Evolutionary conservation across 2,888 invertebrate species (phyloP).

Genomic region (Nipponacmea schrenckii): DNA sequence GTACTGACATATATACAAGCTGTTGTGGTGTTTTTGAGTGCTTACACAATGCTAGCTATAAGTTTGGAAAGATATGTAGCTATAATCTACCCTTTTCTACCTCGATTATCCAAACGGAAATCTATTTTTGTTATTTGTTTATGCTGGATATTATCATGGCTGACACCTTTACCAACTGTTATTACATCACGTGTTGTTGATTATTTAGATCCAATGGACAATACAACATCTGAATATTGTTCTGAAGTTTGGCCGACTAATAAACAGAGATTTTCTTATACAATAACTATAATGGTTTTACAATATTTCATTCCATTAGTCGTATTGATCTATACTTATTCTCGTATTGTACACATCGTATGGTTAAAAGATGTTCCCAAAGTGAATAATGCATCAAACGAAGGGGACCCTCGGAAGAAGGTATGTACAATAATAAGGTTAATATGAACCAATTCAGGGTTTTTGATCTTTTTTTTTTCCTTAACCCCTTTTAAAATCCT

Average conservation of each 20-base stretch:
- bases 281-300: conserved; percentile 80
- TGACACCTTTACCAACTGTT: conserved; percentile 84
- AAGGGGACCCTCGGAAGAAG: conserved; percentile 27
- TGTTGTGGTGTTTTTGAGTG: conserved; percentile 75
- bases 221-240: conserved; percentile 27
- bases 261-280: conserved; percentile 71
- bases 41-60: conserved; percentile 89
- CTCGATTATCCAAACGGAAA: conserved; percentile 79
- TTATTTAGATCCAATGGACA: conserved; percentile 12
- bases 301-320: conserved; percentile 85
- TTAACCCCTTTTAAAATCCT: too few species aligned
- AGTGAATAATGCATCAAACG: conserved; percentile 72
- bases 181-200: conserved; percentile 73
- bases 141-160: conserved; percentile 81
- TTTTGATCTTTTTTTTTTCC: too few species aligned
- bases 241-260: conserved; percentile 32
- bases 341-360: conserved; percentile 85
- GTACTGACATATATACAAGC: conserved; percentile 82
- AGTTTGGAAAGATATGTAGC: conserved; percentile 91
- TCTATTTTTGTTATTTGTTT: conserved; percentile 77
- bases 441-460: too few species aligned
- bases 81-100: conserved; percentile 87
- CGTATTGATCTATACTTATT: conserved; percentile 85
- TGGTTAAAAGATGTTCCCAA: conserved; percentile 88
- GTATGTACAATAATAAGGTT: conserved; percentile 13